Conservation (phyloP, 2,113 vertebrate species). For the Paraplagusia blochii region DNA sequence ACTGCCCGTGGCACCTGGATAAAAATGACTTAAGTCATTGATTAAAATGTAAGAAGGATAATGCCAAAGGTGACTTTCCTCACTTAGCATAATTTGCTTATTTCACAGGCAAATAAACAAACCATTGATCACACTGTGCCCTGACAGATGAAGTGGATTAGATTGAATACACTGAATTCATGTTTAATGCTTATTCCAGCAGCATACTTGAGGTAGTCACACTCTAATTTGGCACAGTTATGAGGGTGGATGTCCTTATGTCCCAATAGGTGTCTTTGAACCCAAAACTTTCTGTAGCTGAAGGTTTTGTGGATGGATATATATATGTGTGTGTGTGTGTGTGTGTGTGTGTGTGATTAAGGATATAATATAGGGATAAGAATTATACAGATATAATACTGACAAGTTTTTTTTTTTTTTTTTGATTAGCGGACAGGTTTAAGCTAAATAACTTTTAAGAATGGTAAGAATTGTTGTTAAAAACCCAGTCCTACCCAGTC, state of each 20-base stretch:
- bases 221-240: slow-evolving; percentile 10
- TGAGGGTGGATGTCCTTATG: background rate
- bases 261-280: no score
- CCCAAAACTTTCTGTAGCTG: no score
- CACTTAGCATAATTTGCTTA: slow-evolving; percentile 68
- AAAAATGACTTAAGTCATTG: slow-evolving; percentile 74
- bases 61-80: slow-evolving; percentile 65
- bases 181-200: slow-evolving; percentile 38
- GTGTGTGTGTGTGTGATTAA: no score
- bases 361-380: no score
- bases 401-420: no score
- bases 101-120: slow-evolving; percentile 74
- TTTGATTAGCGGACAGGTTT: no score
- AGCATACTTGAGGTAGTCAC: slow-evolving; percentile 23
- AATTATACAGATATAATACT: no score
- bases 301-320: no score
- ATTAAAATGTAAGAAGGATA: slow-evolving; percentile 75
- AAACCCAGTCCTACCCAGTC: no score
- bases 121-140: slow-evolving; percentile 65
- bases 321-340: no score
- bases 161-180: slow-evolving; percentile 38
- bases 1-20: slow-evolving; percentile 61
- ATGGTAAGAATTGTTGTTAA: no score
- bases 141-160: slow-evolving; percentile 53
- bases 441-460: no score